These are phyloP conservation scores for Stichopus horrens DNA, from an alignment of 53 echinoderm and acorn worm species.

Conservation along the genomic window DNA sequence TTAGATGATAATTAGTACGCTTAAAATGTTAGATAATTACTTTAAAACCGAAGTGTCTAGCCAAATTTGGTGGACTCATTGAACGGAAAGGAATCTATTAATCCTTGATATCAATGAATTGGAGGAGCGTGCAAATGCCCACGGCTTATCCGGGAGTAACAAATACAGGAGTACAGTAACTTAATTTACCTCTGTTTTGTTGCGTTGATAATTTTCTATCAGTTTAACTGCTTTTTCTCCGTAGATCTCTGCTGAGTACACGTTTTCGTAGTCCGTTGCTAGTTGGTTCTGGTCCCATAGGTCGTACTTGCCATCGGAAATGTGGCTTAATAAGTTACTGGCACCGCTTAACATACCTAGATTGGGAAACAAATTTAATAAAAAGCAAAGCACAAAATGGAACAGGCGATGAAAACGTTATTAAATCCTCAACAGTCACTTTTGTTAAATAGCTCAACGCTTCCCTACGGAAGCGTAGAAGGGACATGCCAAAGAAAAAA, in stretches of 20 bases:
- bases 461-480: background rate
- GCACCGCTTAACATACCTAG: slow-evolving; percentile 23
- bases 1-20: no score
- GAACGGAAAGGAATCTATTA: no score
- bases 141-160: no score
- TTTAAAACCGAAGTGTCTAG: no score
- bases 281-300: background rate
- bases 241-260: slow-evolving; percentile 22
- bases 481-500: no score
- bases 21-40: no score
- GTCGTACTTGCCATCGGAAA: background rate
- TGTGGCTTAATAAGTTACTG: background rate
- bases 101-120: no score
- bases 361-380: background rate
- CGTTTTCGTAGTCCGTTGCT: background rate
- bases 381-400: background rate
- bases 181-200: background rate
- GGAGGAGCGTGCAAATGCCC: no score
- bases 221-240: background rate
- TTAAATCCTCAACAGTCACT: background rate
- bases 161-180: no score
- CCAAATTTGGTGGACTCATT: no score
- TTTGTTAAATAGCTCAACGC: background rate
- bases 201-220: background rate
- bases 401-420: background rate